These are phyloP conservation scores for Trissoscelio sp. DNA, from an alignment of 2,888 invertebrate species.

Conservation along the genomic window DNA sequence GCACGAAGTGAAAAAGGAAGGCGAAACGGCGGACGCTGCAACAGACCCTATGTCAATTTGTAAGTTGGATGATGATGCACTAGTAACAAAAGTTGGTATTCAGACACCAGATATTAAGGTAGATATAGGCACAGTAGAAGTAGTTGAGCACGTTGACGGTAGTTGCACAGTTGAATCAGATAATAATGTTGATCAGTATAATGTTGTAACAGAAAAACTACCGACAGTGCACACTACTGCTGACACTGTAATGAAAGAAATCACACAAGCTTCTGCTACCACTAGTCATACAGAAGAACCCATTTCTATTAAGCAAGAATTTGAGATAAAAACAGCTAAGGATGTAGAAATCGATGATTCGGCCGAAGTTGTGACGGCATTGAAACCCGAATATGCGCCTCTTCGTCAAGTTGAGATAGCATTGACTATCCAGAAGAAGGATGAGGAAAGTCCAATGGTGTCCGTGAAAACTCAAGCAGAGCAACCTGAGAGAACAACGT, in stretches of 20 bases:
- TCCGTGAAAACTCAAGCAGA: constrained; percentile 77
- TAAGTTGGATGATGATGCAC: constrained; percentile 80
- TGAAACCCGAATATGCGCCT: constrained; percentile 72
- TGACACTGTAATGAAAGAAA: constrained; percentile 18
- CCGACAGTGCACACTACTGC: constrained; percentile 45
- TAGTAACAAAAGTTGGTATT: constrained; percentile 72
- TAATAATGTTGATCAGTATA: constrained; percentile 70
- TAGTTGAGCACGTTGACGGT: constrained; percentile 80
- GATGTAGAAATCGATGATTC: constrained; percentile 15
- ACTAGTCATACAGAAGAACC: constrained; percentile 1
- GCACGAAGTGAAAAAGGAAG: neutral
- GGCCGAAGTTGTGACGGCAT: constrained; percentile 61
- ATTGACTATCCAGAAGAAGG: constrained; percentile 76
- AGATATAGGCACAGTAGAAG: constrained; percentile 82
- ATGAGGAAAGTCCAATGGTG: constrained; percentile 74
- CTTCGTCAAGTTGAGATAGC: constrained; percentile 78
- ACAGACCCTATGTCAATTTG: constrained; percentile 73
- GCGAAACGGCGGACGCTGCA: constrained; percentile 75
- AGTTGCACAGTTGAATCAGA: constrained; percentile 79
- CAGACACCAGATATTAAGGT: constrained; percentile 76
- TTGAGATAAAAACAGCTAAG: constrained; percentile 30
- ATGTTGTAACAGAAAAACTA: constrained; percentile 68
- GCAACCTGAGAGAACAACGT: constrained; percentile 71
- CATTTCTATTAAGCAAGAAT: constrained; percentile 3
- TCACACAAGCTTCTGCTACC: constrained; percentile 7